Base-by-base conservation (phyloP, 2,113 vertebrate genomes). In the Bos indicus region DNA sequence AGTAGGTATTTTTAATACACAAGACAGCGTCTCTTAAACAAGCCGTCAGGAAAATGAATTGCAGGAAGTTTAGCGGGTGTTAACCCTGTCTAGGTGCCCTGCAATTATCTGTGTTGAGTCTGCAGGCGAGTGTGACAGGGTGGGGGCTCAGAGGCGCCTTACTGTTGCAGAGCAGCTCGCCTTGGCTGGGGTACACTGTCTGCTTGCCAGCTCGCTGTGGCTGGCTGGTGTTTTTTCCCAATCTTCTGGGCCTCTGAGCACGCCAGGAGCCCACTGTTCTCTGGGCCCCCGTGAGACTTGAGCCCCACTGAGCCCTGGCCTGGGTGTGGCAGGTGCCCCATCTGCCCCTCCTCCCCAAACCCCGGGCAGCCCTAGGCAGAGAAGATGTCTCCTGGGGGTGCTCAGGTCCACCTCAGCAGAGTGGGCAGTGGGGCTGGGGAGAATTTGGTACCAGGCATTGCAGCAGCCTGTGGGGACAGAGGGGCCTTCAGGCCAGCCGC, bases 41-140 rank as follows among this genome's bases (percentile, higher is more conserved):
- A 74, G 87, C 95, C 48, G 89, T 96, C 93, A 83, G 94, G 92
- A 86, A 48, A 62, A 88, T 26, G 81, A 84, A 90, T 15, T 13
- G 74, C 94, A 89, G 95, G 94, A 84, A 81, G 95, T n/a, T 43
- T 33, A 51, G 30, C 0, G 17, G 88, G 84, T 48, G 46, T 30
- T 85, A 52, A 28, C 67, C 67, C 25, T 33, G 80, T 67, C 95
- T 46, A 12, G n/a, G 92, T 33, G 80, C 71, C 78, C 80, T 7
- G 83, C 78, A 36, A 15, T 54, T 56, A 74, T 60, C 25, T 0
- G 23, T 14, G 12, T 78, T 82, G 15, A 3, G 54, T 59, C 60
- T 51, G 60, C n/a, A 14, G 84, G 62, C 7, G 0, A 2, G 46
- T 23, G 5, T 48, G 71, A 59, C 25, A 48, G 25, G 40, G 30